Evolutionary conservation across 2,797 vertebrate species (phyloP).

Genomic region (Gymnothorax javanicus): DNA sequence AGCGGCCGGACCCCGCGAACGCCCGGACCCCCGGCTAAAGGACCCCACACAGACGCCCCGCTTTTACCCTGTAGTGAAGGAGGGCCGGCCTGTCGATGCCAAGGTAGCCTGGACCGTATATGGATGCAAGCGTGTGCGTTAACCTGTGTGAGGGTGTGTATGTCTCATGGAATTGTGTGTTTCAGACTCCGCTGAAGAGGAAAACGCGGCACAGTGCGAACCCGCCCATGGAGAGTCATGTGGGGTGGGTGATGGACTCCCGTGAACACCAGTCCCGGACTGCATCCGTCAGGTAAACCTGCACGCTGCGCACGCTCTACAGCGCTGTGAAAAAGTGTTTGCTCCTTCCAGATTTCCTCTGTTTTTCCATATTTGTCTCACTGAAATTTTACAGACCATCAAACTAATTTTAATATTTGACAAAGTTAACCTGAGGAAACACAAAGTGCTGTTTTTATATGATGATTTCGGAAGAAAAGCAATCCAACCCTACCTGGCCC

Average conservation of each 20-base stretch:
- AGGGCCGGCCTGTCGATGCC: conserved; percentile 90
- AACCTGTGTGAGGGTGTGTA: not conserved
- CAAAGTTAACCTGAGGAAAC: too few relatives aligned
- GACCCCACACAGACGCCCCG: conserved; percentile 90
- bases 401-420: too few relatives aligned
- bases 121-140: not conserved
- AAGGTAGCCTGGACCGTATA: conserved; percentile 71
- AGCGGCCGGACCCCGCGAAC: conserved; percentile 90
- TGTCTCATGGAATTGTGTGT: conserved; percentile 35
- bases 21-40: conserved; percentile 91
- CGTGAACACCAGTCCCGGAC: conserved; percentile 92
- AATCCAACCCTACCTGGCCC: too few relatives aligned
- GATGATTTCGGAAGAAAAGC: too few relatives aligned
- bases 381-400: too few relatives aligned
- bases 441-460: too few relatives aligned
- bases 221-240: conserved; percentile 95
- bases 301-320: not conserved
- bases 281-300: conserved; percentile 87
- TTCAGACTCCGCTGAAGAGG: conserved; percentile 92
- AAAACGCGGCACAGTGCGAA: conserved; percentile 98
- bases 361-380: too few relatives aligned
- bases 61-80: conserved; percentile 98
- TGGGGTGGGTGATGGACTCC: conserved; percentile 99
- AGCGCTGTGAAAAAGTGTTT: not conserved
- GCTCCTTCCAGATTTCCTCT: too few relatives aligned